Evolutionary conservation across 2,797 vertebrate species (phyloP).

Genomic region (Chloroceryle amazona): DNA sequence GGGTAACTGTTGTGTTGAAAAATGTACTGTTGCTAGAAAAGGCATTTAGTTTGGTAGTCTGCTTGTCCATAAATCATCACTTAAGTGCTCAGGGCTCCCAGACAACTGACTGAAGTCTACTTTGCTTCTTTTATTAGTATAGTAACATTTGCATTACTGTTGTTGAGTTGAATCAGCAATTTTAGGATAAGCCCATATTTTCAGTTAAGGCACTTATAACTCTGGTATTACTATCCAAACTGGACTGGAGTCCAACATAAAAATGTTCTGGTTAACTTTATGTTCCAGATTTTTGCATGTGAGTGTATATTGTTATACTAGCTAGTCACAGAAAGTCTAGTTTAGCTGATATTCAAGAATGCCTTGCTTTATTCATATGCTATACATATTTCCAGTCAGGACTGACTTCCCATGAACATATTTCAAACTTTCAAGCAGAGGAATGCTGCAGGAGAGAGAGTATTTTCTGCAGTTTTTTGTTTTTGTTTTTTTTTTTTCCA

Average conservation of each 20-base stretch:
- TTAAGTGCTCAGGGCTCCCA: conserved; percentile 27
- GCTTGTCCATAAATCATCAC: conserved; percentile 65
- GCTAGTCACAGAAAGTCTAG: neutral
- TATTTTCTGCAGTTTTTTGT: neutral
- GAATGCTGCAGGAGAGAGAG: neutral
- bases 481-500: neutral
- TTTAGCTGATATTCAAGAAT: neutral
- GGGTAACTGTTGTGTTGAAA: conserved; percentile 51
- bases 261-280: neutral
- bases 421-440: neutral
- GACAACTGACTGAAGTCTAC: conserved; percentile 67
- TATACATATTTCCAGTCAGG: neutral
- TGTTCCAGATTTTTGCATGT: neutral
- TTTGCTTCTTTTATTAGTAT: conserved; percentile 61
- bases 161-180: conserved; percentile 61
- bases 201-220: conserved; percentile 22
- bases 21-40: conserved; percentile 66
- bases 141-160: conserved; percentile 62
- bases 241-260: conserved; percentile 31
- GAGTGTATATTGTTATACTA: neutral
- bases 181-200: conserved; percentile 44
- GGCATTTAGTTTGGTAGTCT: conserved; percentile 65
- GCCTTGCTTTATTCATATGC: neutral
- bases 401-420: neutral
- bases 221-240: conserved; percentile 61